phyloP scores from a whole-genome alignment of 2,888 invertebrate genomes.

The Andricus quercusramuli region DNA sequence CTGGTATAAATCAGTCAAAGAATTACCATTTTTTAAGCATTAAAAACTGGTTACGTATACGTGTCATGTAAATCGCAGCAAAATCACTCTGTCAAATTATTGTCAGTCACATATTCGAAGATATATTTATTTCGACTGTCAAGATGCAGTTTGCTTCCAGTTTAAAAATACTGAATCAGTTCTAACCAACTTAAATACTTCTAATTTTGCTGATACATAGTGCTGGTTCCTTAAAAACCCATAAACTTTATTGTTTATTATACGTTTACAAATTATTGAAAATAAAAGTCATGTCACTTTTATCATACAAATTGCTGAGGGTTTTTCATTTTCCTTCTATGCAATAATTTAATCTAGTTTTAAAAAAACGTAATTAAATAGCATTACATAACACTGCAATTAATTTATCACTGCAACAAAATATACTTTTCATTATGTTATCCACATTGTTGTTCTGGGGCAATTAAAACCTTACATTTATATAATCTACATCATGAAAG shows the following conservation, averaged over 20 bases:
- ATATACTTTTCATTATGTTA: not conserved
- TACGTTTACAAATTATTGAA: too few relatives aligned
- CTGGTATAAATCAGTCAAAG: not conserved
- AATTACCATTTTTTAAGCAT: not conserved
- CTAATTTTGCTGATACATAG: too few relatives aligned
- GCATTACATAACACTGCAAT: not conserved
- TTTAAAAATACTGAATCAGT: not conserved
- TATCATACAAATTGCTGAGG: too few relatives aligned
- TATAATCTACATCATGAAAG: not conserved
- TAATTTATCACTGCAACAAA: not conserved
- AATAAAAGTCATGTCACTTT: too few relatives aligned
- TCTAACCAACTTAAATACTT: too few relatives aligned
- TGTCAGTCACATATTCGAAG: not conserved
- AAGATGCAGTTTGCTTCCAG: not conserved
- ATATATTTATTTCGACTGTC: not conserved
- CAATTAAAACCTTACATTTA: not conserved
- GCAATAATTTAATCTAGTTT: not conserved
- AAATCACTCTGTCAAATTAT: not conserved
- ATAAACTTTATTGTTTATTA: too few relatives aligned
- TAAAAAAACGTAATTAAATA: not conserved
- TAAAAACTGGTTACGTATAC: not conserved
- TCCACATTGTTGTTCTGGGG: not conserved
- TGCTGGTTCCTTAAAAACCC: too few relatives aligned
- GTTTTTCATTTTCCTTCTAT: not conserved
- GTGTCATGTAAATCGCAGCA: not conserved